Evolutionary conservation across 1,140 invertebrate species (phyloP), one percentile per base, ranked within the genome.

Genomic region (Saccostrea cuccullata): DNA sequence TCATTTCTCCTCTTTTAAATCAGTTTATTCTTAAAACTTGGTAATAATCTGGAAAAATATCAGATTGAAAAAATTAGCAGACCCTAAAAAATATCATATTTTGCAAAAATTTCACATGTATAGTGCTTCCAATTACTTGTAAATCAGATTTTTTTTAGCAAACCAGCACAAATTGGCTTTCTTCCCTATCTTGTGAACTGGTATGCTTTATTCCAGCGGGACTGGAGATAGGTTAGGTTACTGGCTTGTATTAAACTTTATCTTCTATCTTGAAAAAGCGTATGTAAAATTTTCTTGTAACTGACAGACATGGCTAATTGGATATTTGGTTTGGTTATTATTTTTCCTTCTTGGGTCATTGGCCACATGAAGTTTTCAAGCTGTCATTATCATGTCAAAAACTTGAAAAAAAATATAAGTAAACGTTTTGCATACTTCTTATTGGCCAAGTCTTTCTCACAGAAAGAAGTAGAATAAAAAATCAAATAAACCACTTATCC

Each of bases 241-340:
- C 26, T 30, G 26, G 70, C 70, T 36, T 77, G 26, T 36, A 26
- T 26, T 36, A 36, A 77, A 30, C 70, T 77, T 77, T 23, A 77
- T 11, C 13, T 67, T 23, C 20, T 23, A 73, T 30, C 70, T 77
- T 77, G 70, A 77, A 77, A 11, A 77, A 77, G 30, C 30, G 23
- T 77, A 30, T 77, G 26, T 77, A 36, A 30, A 11, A 36, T 67
- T 67, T 67, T 67, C 17, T 67, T 23, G 30, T 67, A n/a, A 67
- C 60, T 67, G 60, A 67, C 12, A 77, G 70, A 77, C 26, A 77
- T 26, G 70, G 70, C 70, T 77, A 77, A 67, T 67, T 4, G 60
- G 60, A 67, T 26, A 30, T 77, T 26, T 77, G 23, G 70, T 77
- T 36, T 36, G 13, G 30, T 77, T 30, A 9, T 30, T 77, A 30